Evolutionary conservation across 2,113 vertebrate genomes (phyloP).

Genomic region (Murina feae): DNA sequence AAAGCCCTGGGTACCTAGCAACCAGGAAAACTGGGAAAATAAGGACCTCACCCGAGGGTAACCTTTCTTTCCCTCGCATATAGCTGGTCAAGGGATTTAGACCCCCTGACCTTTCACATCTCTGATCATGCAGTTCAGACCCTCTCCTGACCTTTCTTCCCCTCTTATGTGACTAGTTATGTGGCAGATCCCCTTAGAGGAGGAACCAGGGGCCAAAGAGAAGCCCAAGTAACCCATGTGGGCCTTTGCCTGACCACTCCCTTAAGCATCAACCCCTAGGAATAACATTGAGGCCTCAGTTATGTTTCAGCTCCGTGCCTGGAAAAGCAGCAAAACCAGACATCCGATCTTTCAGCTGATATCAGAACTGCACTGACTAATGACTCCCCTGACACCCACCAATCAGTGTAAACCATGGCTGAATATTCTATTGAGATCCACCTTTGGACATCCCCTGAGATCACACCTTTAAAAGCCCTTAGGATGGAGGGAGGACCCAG

Average conservation of each 20-base stretch:
- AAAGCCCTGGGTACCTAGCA: no score
- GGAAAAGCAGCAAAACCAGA: not conserved
- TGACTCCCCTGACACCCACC: not conserved
- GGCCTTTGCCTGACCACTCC: not conserved
- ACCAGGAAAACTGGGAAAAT: no score
- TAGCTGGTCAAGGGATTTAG: not conserved
- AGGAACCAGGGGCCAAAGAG: not conserved
- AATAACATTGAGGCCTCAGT: not conserved
- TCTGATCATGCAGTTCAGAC: not conserved
- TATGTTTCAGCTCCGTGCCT: not conserved
- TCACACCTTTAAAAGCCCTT: not conserved
- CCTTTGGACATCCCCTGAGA: not conserved
- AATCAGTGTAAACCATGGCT: not conserved
- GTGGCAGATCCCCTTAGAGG: not conserved
- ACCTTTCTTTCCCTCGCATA: no score
- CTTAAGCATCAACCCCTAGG: not conserved
- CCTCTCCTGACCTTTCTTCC: not conserved
- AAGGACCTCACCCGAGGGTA: no score
- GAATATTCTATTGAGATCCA: not conserved
- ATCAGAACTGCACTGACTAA: not conserved
- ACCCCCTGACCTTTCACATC: not conserved
- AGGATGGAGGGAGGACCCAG: no score
- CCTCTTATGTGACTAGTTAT: not conserved
- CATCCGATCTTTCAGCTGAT: not conserved
- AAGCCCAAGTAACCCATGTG: not conserved